Evolutionary conservation across 2,113 vertebrate species (phyloP).

Genomic region (Lontra canadensis): DNA sequence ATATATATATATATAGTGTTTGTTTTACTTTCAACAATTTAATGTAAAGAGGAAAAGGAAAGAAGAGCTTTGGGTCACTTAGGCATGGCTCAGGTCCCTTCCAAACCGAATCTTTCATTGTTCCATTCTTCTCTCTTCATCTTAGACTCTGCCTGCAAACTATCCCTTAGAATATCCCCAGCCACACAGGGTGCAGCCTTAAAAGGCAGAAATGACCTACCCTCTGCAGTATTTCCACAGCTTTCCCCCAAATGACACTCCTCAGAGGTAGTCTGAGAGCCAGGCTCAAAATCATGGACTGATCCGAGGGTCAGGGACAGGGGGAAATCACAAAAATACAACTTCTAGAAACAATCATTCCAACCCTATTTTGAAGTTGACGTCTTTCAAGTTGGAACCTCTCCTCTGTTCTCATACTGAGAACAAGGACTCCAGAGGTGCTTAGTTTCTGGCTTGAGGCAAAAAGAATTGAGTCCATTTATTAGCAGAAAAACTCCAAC

Average conservation of each 20-base stretch:
- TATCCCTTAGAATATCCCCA: neutral
- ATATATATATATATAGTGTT: neutral
- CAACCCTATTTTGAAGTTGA: neutral
- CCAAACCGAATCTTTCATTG: neutral
- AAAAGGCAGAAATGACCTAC: neutral
- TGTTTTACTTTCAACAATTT: neutral
- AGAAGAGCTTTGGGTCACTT: neutral
- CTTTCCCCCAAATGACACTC: neutral
- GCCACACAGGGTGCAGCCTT: neutral
- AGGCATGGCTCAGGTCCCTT: neutral
- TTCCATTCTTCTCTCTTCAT: neutral
- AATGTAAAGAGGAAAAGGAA: neutral
- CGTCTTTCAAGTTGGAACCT: neutral
- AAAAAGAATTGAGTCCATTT: neutral
- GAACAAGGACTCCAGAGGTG: neutral
- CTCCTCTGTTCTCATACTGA: neutral
- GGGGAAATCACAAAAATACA: neutral
- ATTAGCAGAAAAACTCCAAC: neutral
- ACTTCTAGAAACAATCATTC: neutral
- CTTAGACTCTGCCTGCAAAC: neutral
- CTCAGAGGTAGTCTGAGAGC: neutral
- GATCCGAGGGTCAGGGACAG: fast-evolving
- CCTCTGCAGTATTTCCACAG: neutral
- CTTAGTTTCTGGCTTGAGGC: neutral
- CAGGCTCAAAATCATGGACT: neutral